Percentiles rank a stretch among this genome's conserved stretches.
These are phyloP conservation scores for Sebastes itinus DNA, from an alignment of 2,797 vertebrate genomes.

Conservation along the genomic window DNA sequence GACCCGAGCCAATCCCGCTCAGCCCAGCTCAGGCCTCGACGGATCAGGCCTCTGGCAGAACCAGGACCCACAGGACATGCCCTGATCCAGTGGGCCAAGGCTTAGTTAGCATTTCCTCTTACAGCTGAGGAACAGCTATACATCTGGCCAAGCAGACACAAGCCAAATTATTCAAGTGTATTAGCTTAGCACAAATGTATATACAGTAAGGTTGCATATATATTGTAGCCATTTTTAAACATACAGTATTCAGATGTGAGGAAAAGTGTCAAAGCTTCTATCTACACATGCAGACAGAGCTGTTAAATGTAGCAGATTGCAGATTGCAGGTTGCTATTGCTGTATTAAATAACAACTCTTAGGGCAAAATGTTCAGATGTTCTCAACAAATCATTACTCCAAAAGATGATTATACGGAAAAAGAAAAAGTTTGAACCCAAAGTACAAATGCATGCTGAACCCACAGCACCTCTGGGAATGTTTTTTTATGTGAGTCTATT, in stretches of 20 bases:
- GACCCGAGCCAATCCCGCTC: conserved; percentile 43
- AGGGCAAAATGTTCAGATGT: neutral
- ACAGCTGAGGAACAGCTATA: neutral
- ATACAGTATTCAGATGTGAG: neutral
- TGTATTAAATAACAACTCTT: neutral
- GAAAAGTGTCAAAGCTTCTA: neutral
- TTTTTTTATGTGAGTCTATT: conserved; percentile 30
- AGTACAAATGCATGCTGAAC: conserved; percentile 22
- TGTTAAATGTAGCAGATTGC: neutral
- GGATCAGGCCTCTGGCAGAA: conserved; percentile 48
- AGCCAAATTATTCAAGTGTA: neutral
- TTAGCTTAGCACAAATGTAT: neutral
- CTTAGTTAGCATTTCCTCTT: conserved; percentile 53
- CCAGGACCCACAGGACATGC: conserved; percentile 35
- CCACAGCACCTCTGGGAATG: conserved; percentile 27
- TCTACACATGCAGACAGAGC: neutral
- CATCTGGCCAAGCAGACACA: neutral
- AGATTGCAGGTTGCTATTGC: neutral
- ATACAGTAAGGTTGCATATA: neutral
- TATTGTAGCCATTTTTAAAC: neutral
- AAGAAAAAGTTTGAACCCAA: conserved; percentile 10
- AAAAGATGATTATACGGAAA: neutral
- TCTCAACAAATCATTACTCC: neutral
- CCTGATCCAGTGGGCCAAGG: conserved; percentile 36
- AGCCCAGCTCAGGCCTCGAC: conserved; percentile 14